These are phyloP conservation scores for Philypnodon macrostomus DNA, from an alignment of 2,797 vertebrate species.

Conservation along the genomic window DNA sequence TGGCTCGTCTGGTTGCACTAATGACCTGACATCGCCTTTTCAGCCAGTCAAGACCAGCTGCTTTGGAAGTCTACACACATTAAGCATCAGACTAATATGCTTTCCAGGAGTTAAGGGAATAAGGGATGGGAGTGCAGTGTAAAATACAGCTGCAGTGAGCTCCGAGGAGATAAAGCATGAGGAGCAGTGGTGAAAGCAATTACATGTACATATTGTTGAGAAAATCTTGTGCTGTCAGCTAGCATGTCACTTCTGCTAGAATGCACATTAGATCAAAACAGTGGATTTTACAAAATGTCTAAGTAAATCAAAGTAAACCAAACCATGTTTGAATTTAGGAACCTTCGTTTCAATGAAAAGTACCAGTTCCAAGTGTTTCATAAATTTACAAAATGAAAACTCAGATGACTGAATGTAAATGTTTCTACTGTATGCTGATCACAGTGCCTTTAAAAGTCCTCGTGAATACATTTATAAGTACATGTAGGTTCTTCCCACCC, in stretches of 20 bases:
- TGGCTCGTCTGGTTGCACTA: slow-evolving; percentile 63
- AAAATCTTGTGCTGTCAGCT: slow-evolving; percentile 64
- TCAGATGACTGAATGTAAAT: too few species aligned
- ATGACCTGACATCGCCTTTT: slow-evolving; percentile 73
- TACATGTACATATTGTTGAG: slow-evolving; percentile 73
- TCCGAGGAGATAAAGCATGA: slow-evolving; percentile 65
- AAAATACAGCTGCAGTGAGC: slow-evolving; percentile 68
- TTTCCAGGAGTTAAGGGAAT: slow-evolving; percentile 71
- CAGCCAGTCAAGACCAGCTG: slow-evolving; percentile 70
- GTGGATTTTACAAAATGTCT: not conserved
- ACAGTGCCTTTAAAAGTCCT: too few species aligned
- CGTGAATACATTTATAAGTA: too few species aligned
- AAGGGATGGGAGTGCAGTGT: slow-evolving; percentile 31
- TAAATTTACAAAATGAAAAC: too few species aligned
- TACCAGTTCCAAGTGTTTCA: too few species aligned
- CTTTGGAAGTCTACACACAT: slow-evolving; percentile 67
- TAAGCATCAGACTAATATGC: slow-evolving; percentile 72
- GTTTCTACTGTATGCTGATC: too few species aligned
- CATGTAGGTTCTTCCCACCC: too few species aligned
- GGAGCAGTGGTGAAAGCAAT: slow-evolving; percentile 70
- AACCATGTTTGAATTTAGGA: too few species aligned
- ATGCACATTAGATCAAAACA: slow-evolving; percentile 25
- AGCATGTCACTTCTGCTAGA: slow-evolving; percentile 51
- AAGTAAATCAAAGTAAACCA: too few species aligned
- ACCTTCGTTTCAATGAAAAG: too few species aligned